Evolutionary conservation across 2,797 vertebrate species (phyloP), one percentile per base, ranked within the genome.

Genomic region (Ctenopoma multispine): DNA sequence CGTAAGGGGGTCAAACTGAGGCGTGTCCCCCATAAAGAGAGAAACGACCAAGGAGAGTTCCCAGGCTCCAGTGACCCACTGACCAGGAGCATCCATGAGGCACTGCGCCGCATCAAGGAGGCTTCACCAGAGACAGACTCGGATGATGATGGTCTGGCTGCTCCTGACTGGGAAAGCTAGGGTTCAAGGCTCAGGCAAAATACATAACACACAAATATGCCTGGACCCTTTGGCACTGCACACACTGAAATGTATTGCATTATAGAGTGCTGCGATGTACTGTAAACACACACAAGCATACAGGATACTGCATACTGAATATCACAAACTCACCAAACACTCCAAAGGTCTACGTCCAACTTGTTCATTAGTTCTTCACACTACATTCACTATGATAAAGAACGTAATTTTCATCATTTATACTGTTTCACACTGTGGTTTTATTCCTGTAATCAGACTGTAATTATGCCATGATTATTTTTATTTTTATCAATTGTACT

Each of bases 81-180:
- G 72, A 98, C 98, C 20, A 95, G 96, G 80, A 99, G 97, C 93
- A 99, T 99, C 90, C 96, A 99, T 36, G 97, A 98, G 92, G 98
- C 97, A 0, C 93, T 99, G 82, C 93, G 96, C n/a, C 95, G 98
- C 84, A 99, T 99, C 90, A 99, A 99, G 84, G 98, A 99, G 87
- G 97, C 97, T 0, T 99, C 98, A 0, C 98, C 97, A 0, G 97
- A 99, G 49, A 98, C 97, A 0, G 98, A 99, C 81, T 97, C 97
- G 1, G 97, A 99, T 67, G 98, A 99, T 0, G 98, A 99, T 46
- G 94, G 90, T 66, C 90, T 96, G 69, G 93, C 95, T 31, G 94
- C 94, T 74, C 93, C 94, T 44, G 98, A 99, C 79, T 99, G 98
- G 98, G 98, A 99, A 81, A 98, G 94, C 91, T 99, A 96, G 94